Conservation (phyloP, 2,797 vertebrate species). For the Rallus crepitans region DNA sequence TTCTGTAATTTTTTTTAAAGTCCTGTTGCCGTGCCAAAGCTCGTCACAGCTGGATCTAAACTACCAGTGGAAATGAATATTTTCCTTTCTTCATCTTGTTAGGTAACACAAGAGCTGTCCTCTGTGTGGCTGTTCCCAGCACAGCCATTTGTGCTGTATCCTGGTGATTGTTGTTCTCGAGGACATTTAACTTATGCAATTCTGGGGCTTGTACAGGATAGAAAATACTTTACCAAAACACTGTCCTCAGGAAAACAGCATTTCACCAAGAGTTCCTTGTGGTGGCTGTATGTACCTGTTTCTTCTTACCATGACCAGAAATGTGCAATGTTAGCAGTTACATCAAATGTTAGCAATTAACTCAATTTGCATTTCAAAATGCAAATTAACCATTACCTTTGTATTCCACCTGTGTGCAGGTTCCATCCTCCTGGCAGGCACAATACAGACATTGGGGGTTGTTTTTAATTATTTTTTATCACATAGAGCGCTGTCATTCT, state of each 20-base stretch:
- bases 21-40: constrained; percentile 34
- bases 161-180: neutral
- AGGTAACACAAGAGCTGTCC: neutral
- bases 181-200: constrained; percentile 52
- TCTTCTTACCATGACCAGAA: neutral
- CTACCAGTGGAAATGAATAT: neutral
- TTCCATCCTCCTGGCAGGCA: neutral
- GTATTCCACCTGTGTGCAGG: neutral
- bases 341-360: neutral
- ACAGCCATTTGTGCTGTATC: neutral
- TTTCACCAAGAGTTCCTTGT: neutral
- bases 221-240: constrained; percentile 35
- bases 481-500: constrained; percentile 34
- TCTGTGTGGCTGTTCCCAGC: neutral
- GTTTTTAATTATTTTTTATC: constrained; percentile 52
- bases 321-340: neutral
- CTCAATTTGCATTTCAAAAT: neutral
- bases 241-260: constrained; percentile 40
- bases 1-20: neutral
- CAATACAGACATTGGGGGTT: neutral
- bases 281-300: neutral
- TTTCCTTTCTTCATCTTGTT: neutral
- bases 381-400: neutral
- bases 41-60: neutral
- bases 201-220: constrained; percentile 11